Evolutionary conservation across 2,113 vertebrate genomes (phyloP).

Genomic region (Carlito syrichta): DNA sequence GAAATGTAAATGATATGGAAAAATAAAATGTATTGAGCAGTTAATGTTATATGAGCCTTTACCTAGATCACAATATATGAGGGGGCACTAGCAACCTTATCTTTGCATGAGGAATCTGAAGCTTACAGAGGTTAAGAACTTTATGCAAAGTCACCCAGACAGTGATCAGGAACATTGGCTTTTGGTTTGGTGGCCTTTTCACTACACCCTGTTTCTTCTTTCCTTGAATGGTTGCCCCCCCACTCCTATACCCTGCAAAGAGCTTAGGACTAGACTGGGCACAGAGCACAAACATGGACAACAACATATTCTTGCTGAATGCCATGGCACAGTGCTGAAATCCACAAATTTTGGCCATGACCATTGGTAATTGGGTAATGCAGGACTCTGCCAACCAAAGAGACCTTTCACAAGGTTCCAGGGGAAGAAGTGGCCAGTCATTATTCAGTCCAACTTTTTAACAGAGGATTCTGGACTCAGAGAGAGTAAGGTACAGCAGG

Average conservation of each 20-base stretch:
- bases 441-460: neutral
- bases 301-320: neutral
- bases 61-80: neutral
- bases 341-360: neutral
- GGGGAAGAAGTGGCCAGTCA: neutral
- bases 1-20: neutral
- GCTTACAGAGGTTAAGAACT: neutral
- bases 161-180: neutral
- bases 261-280: neutral
- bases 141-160: neutral
- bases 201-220: neutral
- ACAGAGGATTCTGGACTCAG: neutral
- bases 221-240: neutral
- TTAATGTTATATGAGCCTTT: neutral
- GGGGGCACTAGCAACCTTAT: neutral
- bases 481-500: neutral
- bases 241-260: neutral
- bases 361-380: neutral
- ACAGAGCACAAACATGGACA: neutral
- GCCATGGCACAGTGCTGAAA: neutral
- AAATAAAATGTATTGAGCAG: neutral
- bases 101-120: neutral
- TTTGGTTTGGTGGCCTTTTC: neutral
- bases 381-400: neutral
- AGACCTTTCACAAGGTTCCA: neutral